Base-by-base conservation (phyloP, 2,888 invertebrate species). In the Pantelozetes paolii region DNA sequence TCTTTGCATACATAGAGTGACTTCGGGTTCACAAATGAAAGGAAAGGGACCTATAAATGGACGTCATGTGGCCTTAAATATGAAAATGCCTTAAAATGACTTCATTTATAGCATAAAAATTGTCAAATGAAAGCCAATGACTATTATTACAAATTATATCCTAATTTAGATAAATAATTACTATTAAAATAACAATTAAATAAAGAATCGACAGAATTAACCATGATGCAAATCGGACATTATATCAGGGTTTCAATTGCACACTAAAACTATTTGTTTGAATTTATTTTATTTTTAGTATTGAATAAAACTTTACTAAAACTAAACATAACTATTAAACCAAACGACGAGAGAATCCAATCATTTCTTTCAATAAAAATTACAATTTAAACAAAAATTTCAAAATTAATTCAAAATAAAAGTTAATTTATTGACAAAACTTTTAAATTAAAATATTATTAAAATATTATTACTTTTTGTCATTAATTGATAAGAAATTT, bases 91-190 rank as follows among this genome's bases (percentile, higher is more conserved):
- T 67, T 1, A 40, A 67, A 67, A 67, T 67, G 67, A 40, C 40
- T 67, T 67, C 40, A 67, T 67, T 67, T 67, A 67, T 67, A 13
- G 40, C 23, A 67, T 67, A 40, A 67, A 67, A 67, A 67, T 67
- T 67, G 67, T 67, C 67, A 67, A 67, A 67, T 67, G 67, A 36
- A 67, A 67, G 40, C 67, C 67, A 40, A 67, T 67, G 67, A 67
- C 67, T 67, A 40, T 18, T 67, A 40, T 67, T 67, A 67, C 67
- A 67, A 67, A 67, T 67, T 67, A 67, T 67, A 20, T 40, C n/a
- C 13, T 67, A 30, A 67, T 67, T 64, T 40, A 67, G 67, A 67
- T 67, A 67, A 67, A 67, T 67, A 67, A 67, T 67, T 67, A 23
- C 67, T 20, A 67, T 40, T 20, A 67, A 67, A 67, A 67, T 67